Conservation (phyloP, 35 echinoderm and acorn worm species). For the Strongylocentrotus purpuratus region DNA sequence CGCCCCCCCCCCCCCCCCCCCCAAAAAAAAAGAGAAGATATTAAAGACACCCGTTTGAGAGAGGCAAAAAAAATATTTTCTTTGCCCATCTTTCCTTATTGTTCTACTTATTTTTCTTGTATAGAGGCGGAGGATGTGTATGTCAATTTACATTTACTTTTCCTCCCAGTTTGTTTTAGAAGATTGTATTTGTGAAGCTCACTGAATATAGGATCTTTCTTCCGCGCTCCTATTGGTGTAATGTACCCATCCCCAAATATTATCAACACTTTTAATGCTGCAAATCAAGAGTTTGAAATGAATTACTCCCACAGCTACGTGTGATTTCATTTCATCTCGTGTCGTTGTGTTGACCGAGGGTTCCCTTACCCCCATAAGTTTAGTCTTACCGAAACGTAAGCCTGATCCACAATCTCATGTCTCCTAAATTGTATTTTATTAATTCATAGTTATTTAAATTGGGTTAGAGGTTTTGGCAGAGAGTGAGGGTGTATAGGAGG, state of each 20-base stretch:
- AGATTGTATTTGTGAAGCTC: neutral
- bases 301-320: neutral
- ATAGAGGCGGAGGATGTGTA: neutral
- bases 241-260: neutral
- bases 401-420: constrained; percentile 40
- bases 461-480: constrained; percentile 23
- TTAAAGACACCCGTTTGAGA: neutral
- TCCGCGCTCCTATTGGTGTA: neutral
- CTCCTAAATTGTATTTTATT: constrained; percentile 49
- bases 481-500: neutral
- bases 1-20: neutral
- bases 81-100: neutral
- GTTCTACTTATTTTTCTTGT: neutral
- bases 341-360: constrained; percentile 31
- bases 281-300: constrained; percentile 30
- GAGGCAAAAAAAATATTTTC: neutral
- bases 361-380: constrained; percentile 40
- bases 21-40: neutral
- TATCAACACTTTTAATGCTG: constrained; percentile 34
- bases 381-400: constrained; percentile 29
- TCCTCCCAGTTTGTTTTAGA: neutral
- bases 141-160: neutral
- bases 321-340: constrained; percentile 36
- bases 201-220: neutral
- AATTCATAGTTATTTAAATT: constrained; percentile 54